phyloP scores from a whole-genome alignment of 2,113 vertebrate species.

The Crypturellus undulatus region DNA sequence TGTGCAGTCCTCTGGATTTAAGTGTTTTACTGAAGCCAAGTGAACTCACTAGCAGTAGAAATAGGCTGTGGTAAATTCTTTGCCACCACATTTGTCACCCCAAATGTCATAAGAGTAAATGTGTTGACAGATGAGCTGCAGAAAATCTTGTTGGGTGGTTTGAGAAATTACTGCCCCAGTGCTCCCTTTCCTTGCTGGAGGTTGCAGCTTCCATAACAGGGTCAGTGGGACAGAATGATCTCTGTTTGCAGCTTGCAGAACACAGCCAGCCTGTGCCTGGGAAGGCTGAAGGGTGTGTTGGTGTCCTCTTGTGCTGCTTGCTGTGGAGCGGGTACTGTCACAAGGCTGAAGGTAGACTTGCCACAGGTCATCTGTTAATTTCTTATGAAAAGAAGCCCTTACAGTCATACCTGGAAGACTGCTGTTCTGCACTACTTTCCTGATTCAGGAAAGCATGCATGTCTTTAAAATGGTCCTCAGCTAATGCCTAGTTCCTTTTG shows the following conservation, averaged over 20 bases:
- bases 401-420: not conserved
- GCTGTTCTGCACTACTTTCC: not conserved
- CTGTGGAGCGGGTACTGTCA: not conserved
- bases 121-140: conserved; percentile 43
- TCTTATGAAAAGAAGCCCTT: not conserved
- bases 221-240: not conserved
- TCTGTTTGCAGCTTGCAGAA: not conserved
- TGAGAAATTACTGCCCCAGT: not conserved
- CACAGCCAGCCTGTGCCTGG: not conserved
- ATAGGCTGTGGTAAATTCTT: not conserved
- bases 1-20: not conserved
- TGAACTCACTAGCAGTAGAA: not conserved
- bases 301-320: not conserved
- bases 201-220: not conserved
- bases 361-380: rapidly evolving
- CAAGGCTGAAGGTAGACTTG: not conserved
- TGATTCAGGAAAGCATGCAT: not conserved
- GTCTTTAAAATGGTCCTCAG: not conserved
- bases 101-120: not conserved
- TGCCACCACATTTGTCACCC: conserved; percentile 3
- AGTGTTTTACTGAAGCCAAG: not conserved
- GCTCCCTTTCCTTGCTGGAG: not conserved
- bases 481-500: not conserved
- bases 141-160: conserved; percentile 18
- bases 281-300: rapidly evolving